A percentile compares a stretch with the other conserved stretches of the same genome.
These are phyloP conservation scores for Spinus olivaceus DNA, from an alignment of 2,797 vertebrate species.

Conservation along the genomic window DNA sequence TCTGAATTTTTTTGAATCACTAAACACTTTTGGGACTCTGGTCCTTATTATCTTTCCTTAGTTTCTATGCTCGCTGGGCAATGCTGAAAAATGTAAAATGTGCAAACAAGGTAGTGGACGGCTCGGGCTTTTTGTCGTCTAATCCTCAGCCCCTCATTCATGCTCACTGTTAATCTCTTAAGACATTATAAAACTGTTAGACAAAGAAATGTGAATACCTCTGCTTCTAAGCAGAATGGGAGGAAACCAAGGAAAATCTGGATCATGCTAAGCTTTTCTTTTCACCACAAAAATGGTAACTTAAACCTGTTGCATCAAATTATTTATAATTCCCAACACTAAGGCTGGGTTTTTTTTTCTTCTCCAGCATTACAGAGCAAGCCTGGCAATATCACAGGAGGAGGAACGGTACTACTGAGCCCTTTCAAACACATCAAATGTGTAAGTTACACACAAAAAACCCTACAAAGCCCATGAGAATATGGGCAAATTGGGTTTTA, in stretches of 20 bases:
- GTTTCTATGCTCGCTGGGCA: constrained; percentile 75
- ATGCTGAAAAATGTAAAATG: constrained; percentile 82
- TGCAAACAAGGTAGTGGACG: constrained; percentile 82
- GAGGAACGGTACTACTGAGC: not conserved
- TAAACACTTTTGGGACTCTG: constrained; percentile 85
- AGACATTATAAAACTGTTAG: constrained; percentile 86
- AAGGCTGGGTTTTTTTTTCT: not conserved
- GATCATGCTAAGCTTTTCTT: constrained; percentile 84
- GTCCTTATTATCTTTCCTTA: constrained; percentile 80
- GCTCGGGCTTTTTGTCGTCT: constrained; percentile 82
- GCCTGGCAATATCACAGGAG: constrained; percentile 45
- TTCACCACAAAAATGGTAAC: constrained; percentile 79
- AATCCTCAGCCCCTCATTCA: constrained; percentile 96
- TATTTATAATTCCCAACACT: constrained; percentile 76
- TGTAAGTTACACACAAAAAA: not conserved
- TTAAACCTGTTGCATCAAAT: constrained; percentile 82
- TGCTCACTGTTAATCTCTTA: constrained; percentile 95
- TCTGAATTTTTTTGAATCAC: constrained; percentile 85
- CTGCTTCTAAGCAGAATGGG: constrained; percentile 80
- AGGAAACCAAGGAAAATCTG: constrained; percentile 82
- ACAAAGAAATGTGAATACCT: constrained; percentile 86
- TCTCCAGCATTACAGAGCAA: constrained; percentile 37
- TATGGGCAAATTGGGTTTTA: not conserved
- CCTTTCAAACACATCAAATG: constrained; percentile 45
- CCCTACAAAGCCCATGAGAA: not conserved